Percentiles rank a stretch among this genome's conserved stretches.
Conservation (phyloP, 2,797 vertebrate genomes). For the Sparus aurata region DNA sequence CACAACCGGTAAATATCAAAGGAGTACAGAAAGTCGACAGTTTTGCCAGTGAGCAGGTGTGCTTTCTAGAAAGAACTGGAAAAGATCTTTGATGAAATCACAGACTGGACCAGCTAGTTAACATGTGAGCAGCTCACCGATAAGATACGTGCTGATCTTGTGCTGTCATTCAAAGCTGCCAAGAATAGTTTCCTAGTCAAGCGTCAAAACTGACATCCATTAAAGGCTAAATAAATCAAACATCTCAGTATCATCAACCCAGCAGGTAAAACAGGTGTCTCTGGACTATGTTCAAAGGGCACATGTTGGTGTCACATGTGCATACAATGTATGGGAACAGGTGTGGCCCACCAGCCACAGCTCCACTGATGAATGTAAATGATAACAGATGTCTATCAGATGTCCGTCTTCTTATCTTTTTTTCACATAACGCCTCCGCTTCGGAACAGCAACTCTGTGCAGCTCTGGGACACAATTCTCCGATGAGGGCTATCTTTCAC, state of each 20-base stretch:
- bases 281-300: constrained; percentile 4
- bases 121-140: constrained; percentile 1
- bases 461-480: constrained; percentile 47
- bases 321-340: constrained; percentile 39
- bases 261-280: constrained; percentile 3
- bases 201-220: neutral
- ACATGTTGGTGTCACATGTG: constrained; percentile 19
- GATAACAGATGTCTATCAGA: constrained; percentile 35
- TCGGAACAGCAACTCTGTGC: constrained; percentile 28
- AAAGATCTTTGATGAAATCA: neutral
- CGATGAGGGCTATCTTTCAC: constrained; percentile 47
- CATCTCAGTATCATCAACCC: neutral
- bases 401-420: constrained; percentile 32
- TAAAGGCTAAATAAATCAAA: neutral
- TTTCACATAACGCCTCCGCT: constrained; percentile 21
- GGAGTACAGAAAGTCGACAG: neutral
- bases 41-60: neutral
- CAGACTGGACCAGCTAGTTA: neutral
- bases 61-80: constrained; percentile 3
- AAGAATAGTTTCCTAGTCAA: neutral
- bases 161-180: neutral
- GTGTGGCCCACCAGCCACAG: constrained; percentile 48
- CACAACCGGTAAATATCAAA: no score
- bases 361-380: constrained; percentile 59
- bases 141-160: neutral